phyloP scores from a whole-genome alignment of 1,140 invertebrate genomes.

The Metopolophium dirhodum region DNA sequence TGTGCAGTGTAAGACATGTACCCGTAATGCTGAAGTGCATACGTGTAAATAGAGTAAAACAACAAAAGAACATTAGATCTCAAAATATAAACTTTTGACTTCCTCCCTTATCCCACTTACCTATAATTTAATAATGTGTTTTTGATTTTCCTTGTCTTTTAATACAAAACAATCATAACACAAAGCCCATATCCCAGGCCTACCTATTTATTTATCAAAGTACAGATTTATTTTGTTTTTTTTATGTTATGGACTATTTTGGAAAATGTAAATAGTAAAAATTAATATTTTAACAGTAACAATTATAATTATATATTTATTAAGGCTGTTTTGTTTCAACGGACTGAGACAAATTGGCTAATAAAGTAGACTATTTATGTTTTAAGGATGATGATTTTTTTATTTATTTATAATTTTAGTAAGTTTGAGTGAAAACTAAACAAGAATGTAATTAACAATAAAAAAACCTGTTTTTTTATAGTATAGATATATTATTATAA shows the following conservation, averaged over 20 bases:
- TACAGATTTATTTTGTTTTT: conserved; percentile 46
- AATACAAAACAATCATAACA: conserved; percentile 16
- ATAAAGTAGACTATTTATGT: conserved; percentile 52
- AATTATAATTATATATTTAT: conserved; percentile 42
- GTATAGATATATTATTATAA: conserved; percentile 22
- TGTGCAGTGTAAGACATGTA: conserved; percentile 60
- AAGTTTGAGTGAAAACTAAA: conserved; percentile 32
- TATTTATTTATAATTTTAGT: conserved; percentile 42
- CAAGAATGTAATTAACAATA: conserved; percentile 12
- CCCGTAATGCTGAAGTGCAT: conserved; percentile 57
- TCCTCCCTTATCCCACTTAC: conserved; percentile 1
- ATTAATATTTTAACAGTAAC: conserved; percentile 40
- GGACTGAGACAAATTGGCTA: not conserved
- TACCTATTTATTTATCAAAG: conserved; percentile 42
- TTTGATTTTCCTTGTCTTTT: conserved; percentile 25
- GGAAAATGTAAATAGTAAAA: conserved; percentile 48
- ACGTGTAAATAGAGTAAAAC: conserved; percentile 58
- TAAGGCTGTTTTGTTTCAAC: conserved; percentile 35
- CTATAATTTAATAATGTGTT: conserved; percentile 21
- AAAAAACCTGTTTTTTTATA: conserved; percentile 27
- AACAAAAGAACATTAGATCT: conserved; percentile 41
- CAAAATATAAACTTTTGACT: conserved; percentile 49
- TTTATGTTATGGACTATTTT: conserved; percentile 43
- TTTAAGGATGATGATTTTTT: conserved; percentile 26
- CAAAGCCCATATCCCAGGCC: not conserved